Conservation (phyloP, 2,113 vertebrate genomes). For the Lampris incognitus region DNA sequence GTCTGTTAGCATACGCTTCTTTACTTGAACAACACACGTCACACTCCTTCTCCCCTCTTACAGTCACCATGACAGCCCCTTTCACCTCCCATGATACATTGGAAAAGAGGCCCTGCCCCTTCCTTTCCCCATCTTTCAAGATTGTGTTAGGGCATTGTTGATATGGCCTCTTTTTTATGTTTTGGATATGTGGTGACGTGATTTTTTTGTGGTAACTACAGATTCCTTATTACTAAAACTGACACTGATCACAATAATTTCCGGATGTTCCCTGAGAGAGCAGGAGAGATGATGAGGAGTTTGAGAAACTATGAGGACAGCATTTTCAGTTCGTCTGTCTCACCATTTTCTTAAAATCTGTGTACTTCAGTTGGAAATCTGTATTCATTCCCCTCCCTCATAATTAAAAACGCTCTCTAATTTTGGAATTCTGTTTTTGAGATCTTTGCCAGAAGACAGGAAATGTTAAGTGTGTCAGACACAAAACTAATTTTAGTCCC, state of each 20-base stretch:
- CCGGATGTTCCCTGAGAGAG: background rate
- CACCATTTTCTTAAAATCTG: slow-evolving; percentile 23
- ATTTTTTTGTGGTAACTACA: no score
- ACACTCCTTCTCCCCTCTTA: background rate
- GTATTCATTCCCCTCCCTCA: slow-evolving; percentile 1
- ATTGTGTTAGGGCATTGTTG: background rate
- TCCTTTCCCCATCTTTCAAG: background rate
- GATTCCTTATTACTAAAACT: no score
- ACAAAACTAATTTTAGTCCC: slow-evolving; percentile 58
- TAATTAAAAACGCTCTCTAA: slow-evolving; percentile 17
- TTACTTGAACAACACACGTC: no score
- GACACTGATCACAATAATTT: no score
- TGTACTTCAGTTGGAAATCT: slow-evolving; percentile 7
- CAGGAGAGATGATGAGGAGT: no score
- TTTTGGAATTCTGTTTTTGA: slow-evolving; percentile 34
- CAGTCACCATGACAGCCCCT: background rate
- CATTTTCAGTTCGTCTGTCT: slow-evolving; percentile 4
- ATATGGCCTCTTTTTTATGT: slow-evolving; percentile 3
- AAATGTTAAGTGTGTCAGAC: slow-evolving; percentile 54
- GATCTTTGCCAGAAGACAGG: slow-evolving; percentile 48
- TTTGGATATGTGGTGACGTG: background rate
- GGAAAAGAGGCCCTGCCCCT: background rate
- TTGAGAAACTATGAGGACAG: background rate
- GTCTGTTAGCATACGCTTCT: no score
- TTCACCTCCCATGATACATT: background rate